Base-by-base conservation (phyloP, 2,888 invertebrate genomes). In the Choreutis nemorana region DNA sequence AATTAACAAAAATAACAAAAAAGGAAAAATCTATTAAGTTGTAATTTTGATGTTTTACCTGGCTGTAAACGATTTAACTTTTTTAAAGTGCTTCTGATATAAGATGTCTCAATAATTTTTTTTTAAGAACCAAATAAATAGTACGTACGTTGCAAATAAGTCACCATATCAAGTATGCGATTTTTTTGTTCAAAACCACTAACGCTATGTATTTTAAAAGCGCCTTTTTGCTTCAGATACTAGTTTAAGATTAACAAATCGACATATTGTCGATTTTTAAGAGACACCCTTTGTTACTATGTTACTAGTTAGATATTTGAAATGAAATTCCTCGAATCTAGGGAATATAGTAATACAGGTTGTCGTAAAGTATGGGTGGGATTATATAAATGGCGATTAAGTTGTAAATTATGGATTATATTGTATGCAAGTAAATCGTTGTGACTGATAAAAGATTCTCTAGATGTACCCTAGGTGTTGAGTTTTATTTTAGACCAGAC, bases 341-440 rank as follows among this genome's bases (percentile, higher is more conserved):
- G 26, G 32, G 36, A 32, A 34, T 36, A 39, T 41, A 46, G 18
- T 36, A 37, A 35, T 41, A 41, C 45, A 50, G n/a, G n/a, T n/a
- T n/a, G n/a, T n/a, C n/a, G n/a, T n/a, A n/a, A n/a, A n/a, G n/a
- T n/a, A n/a, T n/a, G n/a, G n/a, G n/a, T n/a, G n/a, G n/a, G n/a
- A n/a, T n/a, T n/a, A n/a, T n/a, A 39, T 42, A 44, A 43, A 53
- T 56, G 41, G 55, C 56, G 55, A 56, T 56, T 57, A 56, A 50
- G 55, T 54, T 50, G 53, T 56, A 44, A 37, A 50, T 52, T 44
- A 48, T 36, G 42, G 38, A 11, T 9, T 9, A 26, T n/a, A n/a
- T n/a, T 26, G 23, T 26, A 14, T 47, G 40, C 44, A 43, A 55
- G 51, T 52, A 55, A 48, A 57, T 50, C 53, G 45, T 47, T 53